phyloP scores from a whole-genome alignment of 2,797 vertebrate species.

The Adrianichthys oophorus region DNA sequence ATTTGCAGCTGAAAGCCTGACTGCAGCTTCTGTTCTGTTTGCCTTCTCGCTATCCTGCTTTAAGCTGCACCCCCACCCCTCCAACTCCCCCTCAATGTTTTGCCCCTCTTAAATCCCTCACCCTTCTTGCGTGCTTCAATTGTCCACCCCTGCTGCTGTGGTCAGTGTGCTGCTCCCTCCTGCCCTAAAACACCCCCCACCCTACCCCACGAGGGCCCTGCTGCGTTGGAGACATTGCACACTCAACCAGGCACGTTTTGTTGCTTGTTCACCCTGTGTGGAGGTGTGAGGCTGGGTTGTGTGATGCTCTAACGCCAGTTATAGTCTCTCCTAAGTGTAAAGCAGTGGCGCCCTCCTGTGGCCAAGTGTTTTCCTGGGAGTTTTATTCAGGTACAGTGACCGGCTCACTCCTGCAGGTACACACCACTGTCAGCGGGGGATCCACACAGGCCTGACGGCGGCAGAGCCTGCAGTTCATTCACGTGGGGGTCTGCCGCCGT shows the following conservation, averaged over 20 bases:
- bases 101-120: constrained; percentile 40
- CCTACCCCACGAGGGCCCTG: constrained; percentile 46
- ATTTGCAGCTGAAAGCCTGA: constrained; percentile 21
- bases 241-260: constrained; percentile 77
- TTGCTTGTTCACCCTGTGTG: constrained; percentile 76
- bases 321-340: constrained; percentile 88
- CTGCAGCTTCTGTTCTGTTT: constrained; percentile 9
- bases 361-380: constrained; percentile 87
- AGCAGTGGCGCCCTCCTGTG: constrained; percentile 85
- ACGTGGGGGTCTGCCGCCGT: constrained; percentile 48
- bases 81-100: constrained; percentile 20
- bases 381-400: constrained; percentile 86
- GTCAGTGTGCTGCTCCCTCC: constrained; percentile 51
- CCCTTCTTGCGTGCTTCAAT: constrained; percentile 25
- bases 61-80: constrained; percentile 30
- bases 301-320: constrained; percentile 83
- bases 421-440: constrained; percentile 52
- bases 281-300: constrained; percentile 74
- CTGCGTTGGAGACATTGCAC: constrained; percentile 76
- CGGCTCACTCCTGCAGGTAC: constrained; percentile 67
- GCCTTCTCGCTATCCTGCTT: constrained; percentile 47
- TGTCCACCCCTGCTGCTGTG: constrained; percentile 48
- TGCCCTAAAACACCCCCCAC: constrained; percentile 7
- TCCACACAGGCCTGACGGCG: constrained; percentile 58
- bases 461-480: constrained; percentile 39